A percentile compares a stretch with the other conserved stretches of the same genome.
Evolutionary conservation across 2,797 vertebrate species (phyloP).

Genomic region (Crossoptilon crossoptilon): DNA sequence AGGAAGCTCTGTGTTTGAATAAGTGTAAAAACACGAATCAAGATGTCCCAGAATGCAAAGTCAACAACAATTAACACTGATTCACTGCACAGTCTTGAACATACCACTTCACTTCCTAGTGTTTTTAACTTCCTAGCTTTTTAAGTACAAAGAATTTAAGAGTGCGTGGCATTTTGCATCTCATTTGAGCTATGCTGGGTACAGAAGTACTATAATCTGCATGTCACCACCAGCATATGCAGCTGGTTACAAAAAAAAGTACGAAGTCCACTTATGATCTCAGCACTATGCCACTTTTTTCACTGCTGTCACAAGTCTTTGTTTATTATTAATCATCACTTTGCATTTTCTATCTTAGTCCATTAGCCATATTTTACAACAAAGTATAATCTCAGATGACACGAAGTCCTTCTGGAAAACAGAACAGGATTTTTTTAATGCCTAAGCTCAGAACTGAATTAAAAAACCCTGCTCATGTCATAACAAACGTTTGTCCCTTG

Average conservation of each 20-base stretch:
- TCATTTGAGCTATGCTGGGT: neutral
- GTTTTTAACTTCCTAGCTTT: neutral
- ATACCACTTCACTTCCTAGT: neutral
- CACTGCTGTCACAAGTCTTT: neutral
- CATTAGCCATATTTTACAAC: neutral
- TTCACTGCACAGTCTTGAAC: neutral
- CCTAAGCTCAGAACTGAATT: neutral
- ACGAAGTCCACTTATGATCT: neutral
- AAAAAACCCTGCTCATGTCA: neutral
- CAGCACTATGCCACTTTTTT: neutral
- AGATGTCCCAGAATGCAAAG: neutral
- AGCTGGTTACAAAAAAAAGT: constrained; percentile 29
- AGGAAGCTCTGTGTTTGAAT: neutral
- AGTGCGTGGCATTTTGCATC: constrained; percentile 30
- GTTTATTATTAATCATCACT: neutral
- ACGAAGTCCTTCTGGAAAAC: neutral
- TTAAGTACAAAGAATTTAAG: neutral
- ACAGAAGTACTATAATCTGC: constrained; percentile 40
- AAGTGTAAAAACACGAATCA: neutral
- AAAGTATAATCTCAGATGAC: neutral
- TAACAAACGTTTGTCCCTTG: neutral
- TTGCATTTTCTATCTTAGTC: neutral
- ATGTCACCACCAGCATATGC: neutral
- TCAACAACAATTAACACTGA: neutral
- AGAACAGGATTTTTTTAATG: neutral